Evolutionary conservation across 2,797 vertebrate genomes (phyloP).

Genomic region (Myoxocephalus aenaeus): DNA sequence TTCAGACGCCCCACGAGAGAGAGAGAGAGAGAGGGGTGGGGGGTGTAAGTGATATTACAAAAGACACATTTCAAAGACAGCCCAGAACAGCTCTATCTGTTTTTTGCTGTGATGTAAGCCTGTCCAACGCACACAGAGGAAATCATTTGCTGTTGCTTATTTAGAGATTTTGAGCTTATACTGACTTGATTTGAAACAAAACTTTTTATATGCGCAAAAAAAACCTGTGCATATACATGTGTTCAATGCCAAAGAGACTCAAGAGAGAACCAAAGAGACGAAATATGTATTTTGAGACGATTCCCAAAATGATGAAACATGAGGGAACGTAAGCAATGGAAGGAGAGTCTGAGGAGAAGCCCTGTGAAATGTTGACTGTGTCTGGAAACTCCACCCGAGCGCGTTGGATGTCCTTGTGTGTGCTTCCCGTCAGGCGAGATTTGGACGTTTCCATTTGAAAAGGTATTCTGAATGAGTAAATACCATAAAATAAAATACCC

Average conservation of each 20-base stretch:
- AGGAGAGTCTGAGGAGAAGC: background rate
- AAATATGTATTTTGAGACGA: background rate
- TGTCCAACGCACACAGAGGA: conserved; percentile 2
- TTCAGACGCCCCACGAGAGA: background rate
- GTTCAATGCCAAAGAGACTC: background rate
- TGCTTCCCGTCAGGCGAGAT: background rate
- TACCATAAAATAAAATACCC: background rate
- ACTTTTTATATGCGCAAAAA: background rate
- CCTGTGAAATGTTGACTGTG: background rate
- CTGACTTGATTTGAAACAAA: background rate
- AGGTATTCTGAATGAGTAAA: conserved; percentile 7
- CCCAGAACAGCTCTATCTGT: conserved; percentile 22
- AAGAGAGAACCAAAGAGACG: background rate
- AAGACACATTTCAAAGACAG: conserved; percentile 49
- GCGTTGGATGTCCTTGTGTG: background rate
- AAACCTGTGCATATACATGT: background rate
- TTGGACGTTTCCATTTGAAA: conserved; percentile 12
- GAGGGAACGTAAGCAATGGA: background rate
- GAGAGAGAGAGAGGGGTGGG: conserved; percentile 20
- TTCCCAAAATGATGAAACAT: background rate
- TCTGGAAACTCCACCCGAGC: background rate
- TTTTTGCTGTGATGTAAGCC: conserved; percentile 45
- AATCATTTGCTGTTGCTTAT: background rate
- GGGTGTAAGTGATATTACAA: conserved; percentile 53
- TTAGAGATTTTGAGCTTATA: too few relatives aligned